A percentile compares a stretch with the other conserved stretches of the same genome.
These are phyloP conservation scores for Mylabris phalerata DNA, from an alignment of 1,140 invertebrate species.

Conservation along the genomic window DNA sequence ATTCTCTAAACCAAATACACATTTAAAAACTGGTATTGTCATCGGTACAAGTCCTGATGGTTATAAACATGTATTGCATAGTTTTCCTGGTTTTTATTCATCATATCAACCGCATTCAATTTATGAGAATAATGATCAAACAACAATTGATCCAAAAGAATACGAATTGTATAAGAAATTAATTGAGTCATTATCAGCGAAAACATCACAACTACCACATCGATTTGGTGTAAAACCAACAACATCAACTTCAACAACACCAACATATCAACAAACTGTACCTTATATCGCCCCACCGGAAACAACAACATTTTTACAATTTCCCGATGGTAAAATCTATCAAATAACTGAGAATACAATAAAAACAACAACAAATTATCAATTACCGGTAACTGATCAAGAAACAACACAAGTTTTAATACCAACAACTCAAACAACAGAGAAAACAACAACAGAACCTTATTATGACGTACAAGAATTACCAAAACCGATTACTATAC, in stretches of 20 bases:
- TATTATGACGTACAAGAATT: background rate
- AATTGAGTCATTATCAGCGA: slow-evolving; percentile 22
- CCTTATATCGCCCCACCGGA: background rate
- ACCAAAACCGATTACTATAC: slow-evolving; percentile 12
- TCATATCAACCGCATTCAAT: slow-evolving; percentile 1
- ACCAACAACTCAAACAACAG: background rate
- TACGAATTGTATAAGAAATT: slow-evolving; percentile 28
- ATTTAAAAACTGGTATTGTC: slow-evolving; percentile 20
- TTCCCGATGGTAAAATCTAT: slow-evolving; percentile 18
- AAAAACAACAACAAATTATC: background rate
- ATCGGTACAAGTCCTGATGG: slow-evolving; percentile 27
- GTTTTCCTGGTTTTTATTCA: slow-evolving; percentile 16
- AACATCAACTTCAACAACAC: slow-evolving; percentile 1
- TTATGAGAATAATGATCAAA: slow-evolving; percentile 3
- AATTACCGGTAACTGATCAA: background rate
- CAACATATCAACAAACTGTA: slow-evolving; percentile 1
- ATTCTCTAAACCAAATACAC: background rate
- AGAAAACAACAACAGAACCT: too few species aligned
- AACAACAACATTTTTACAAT: slow-evolving; percentile 17
- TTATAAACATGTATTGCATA: slow-evolving; percentile 29
- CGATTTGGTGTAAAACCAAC: slow-evolving; percentile 5
- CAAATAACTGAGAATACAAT: slow-evolving; percentile 20
- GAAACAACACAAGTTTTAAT: slow-evolving; percentile 1
- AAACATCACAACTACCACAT: slow-evolving; percentile 21
- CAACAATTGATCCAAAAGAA: slow-evolving; percentile 24